Percentiles rank a stretch among this genome's conserved stretches.
Conservation (phyloP, 2,888 invertebrate species). For the Eremobia ochroleuca region DNA sequence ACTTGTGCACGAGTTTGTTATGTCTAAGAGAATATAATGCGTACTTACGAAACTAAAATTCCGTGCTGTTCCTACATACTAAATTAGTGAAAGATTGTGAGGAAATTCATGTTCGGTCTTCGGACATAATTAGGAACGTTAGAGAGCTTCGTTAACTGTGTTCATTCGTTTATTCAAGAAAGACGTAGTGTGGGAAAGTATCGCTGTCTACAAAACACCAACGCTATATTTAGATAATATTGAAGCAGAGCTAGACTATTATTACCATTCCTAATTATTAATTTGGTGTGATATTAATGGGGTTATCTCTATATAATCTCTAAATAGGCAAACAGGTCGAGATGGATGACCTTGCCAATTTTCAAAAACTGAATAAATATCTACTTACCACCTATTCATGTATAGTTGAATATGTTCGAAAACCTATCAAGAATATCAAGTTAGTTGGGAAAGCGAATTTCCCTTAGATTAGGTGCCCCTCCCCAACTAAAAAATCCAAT, state of each 20-base stretch:
- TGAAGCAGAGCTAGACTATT: not conserved
- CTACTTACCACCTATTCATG: not conserved
- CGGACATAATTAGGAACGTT: not conserved
- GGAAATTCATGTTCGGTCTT: not conserved
- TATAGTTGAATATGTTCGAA: slow-evolving; percentile 21
- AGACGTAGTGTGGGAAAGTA: not conserved
- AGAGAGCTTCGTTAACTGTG: not conserved
- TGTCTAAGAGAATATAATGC: slow-evolving; percentile 27
- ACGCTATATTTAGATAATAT: not conserved
- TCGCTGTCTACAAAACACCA: not conserved
- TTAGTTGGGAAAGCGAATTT: slow-evolving; percentile 56
- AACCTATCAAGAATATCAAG: slow-evolving; percentile 56
- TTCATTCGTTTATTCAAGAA: not conserved
- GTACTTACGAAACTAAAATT: not conserved
- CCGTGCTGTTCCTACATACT: too few relatives aligned
- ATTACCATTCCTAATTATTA: not conserved
- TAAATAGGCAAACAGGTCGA: not conserved
- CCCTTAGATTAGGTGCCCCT: slow-evolving; percentile 57
- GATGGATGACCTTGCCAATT: not conserved
- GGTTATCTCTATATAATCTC: not conserved
- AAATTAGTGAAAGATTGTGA: not conserved
- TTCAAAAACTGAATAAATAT: not conserved
- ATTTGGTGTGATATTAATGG: not conserved
- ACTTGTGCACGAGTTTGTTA: slow-evolving; percentile 46
- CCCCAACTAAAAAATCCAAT: slow-evolving; percentile 66